Evolutionary conservation across 2,113 vertebrate species (phyloP).

Genomic region (Neodontobutis hainanensis): DNA sequence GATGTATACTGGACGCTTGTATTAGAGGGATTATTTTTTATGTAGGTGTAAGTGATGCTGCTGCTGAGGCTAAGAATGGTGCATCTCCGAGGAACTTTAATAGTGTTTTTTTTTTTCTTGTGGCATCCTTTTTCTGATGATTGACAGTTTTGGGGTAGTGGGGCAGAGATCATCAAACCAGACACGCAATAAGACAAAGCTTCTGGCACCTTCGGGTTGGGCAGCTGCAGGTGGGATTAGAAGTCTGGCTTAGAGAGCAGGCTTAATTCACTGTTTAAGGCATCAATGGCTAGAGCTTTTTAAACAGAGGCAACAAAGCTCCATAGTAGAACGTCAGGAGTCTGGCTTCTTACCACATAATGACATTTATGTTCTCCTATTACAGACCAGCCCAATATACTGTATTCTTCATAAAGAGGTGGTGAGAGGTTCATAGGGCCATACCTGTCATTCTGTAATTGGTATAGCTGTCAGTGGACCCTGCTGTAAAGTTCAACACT

Average conservation of each 20-base stretch:
- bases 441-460: slow-evolving; percentile 7
- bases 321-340: background rate
- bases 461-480: background rate
- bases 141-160: slow-evolving; percentile 71
- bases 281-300: slow-evolving; percentile 36
- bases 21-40: too few species aligned
- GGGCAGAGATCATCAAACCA: slow-evolving; percentile 54
- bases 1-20: too few species aligned
- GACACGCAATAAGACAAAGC: slow-evolving; percentile 35
- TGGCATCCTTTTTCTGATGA: slow-evolving; percentile 20
- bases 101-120: background rate
- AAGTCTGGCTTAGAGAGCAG: slow-evolving; percentile 13
- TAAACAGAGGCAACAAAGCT: too few species aligned
- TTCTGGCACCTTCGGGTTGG: slow-evolving; percentile 46
- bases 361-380: too few species aligned
- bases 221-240: slow-evolving; percentile 60
- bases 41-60: background rate
- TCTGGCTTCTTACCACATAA: too few species aligned
- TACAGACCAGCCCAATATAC: background rate
- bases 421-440: background rate
- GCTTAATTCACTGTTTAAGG: slow-evolving; percentile 37
- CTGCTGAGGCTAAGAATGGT: background rate
- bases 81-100: background rate
- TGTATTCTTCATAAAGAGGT: too few species aligned
- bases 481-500: background rate